These are phyloP conservation scores for Scaptomyza polygonia DNA, from an alignment of 2,888 invertebrate genomes.

Conservation along the genomic window DNA sequence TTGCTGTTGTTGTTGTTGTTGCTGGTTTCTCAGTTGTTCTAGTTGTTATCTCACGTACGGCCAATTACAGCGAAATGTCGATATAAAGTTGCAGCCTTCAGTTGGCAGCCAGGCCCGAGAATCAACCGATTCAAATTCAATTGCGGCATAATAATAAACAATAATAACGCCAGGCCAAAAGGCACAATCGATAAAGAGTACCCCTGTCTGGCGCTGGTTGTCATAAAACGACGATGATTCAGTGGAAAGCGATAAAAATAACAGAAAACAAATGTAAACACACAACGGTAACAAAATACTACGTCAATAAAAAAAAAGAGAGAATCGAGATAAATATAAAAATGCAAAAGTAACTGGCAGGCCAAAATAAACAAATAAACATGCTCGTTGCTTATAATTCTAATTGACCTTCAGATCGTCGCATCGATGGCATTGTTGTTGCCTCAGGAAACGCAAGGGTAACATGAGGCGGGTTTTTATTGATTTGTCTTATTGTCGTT, in stretches of 20 bases:
- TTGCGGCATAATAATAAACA: slow-evolving; percentile 73
- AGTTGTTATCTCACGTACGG: slow-evolving; percentile 46
- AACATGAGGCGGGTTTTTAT: slow-evolving; percentile 37
- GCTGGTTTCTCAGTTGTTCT: slow-evolving; percentile 2
- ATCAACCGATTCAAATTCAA: slow-evolving; percentile 75
- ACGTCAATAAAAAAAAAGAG: slow-evolving; percentile 52
- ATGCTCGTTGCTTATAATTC: slow-evolving; percentile 55
- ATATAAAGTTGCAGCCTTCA: slow-evolving; percentile 22
- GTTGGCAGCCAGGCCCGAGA: slow-evolving; percentile 27
- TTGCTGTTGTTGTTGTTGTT: slow-evolving; percentile 5
- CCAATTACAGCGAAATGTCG: slow-evolving; percentile 61
- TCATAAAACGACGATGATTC: slow-evolving; percentile 13
- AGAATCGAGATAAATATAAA: slow-evolving; percentile 44
- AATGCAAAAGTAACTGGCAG: slow-evolving; percentile 50
- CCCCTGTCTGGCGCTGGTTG: slow-evolving; percentile 14
- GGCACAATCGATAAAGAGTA: slow-evolving; percentile 26
- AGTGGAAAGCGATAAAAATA: slow-evolving; percentile 35
- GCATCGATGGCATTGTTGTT: slow-evolving; percentile 1
- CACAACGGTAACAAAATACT: slow-evolving; percentile 37
- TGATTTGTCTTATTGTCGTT: slow-evolving; percentile 56
- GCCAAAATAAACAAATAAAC: slow-evolving; percentile 37
- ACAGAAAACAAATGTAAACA: slow-evolving; percentile 37
- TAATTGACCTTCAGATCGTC: slow-evolving; percentile 69
- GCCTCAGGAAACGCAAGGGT: slow-evolving; percentile 5
- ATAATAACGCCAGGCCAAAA: slow-evolving; percentile 60